Base-by-base conservation (phyloP, 2,113 vertebrate genomes). In the Eulemur macaco region DNA sequence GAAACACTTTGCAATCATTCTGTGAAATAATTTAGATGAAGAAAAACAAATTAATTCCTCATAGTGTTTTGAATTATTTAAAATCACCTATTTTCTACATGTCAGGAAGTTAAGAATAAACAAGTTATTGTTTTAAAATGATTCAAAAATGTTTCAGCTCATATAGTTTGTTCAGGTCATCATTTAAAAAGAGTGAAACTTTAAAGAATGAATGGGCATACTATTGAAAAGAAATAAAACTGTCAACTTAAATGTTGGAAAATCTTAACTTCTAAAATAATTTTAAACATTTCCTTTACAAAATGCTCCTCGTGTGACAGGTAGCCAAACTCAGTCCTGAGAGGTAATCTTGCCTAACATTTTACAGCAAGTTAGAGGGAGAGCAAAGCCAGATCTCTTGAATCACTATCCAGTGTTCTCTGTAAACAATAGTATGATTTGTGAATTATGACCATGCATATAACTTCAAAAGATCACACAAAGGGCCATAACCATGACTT, bases 31-130 rank as follows among this genome's bases (percentile, higher is more conserved):
- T 56, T 13, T 91, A 56, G 25, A 83, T 86, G 5, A 92, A 94
- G 78, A 91, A 84, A 80, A 95, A 74, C 45, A 93, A 86, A 84
- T 80, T 84, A 77, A 88, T 85, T 74, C n/a, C 31, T 47, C 14
- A 37, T 4, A 42, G 14, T 86, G 25, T 93, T 92, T 21, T 91
- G 25, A 92, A 93, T 88, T 86, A 95, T 86, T 95, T 80, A 83
- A 96, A 93, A 84, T 60, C 58, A 77, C 34, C 52, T 69, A 66
- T 86, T 89, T 86, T 20, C 27, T 64, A 10, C 11, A 23, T 50
- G 34, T 39, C 25, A 69, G 52, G 63, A 71, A 91, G 66, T 85
- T 86, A 78, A 89, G 23, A 91, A 88, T 42, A 84, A 69, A 54
- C 11, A 94, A 78, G 54, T 64, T 31, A 88, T 12, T 95, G 80